Evolutionary conservation across 2,888 invertebrate species (phyloP).

Genomic region (Eilema caniola): DNA sequence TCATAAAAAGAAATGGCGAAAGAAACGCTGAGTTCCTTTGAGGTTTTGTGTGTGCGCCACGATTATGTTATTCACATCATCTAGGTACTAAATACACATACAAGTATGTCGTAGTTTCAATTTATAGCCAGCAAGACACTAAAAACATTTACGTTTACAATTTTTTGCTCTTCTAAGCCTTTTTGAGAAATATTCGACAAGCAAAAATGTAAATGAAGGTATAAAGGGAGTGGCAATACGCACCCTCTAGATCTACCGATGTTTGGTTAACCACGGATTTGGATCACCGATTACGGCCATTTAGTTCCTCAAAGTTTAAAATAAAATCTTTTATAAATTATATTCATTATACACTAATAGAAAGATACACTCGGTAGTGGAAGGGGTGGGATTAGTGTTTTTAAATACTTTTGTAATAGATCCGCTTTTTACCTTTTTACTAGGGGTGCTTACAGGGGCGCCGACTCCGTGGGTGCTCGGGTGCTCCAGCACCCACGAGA

Average conservation of each 20-base stretch:
- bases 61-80: constrained; percentile 21
- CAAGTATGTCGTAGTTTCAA: not conserved
- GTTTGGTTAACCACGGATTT: not conserved
- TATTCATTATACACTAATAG: not conserved
- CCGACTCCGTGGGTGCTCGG: too few species aligned
- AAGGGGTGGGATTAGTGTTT: not conserved
- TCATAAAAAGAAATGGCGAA: constrained; percentile 38
- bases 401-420: not conserved
- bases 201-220: not conserved
- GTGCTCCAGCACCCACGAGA: too few species aligned
- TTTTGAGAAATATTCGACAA: not conserved
- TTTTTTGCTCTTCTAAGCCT: not conserved
- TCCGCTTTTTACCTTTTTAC: too few species aligned
- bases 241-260: not conserved
- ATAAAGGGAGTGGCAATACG: not conserved
- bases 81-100: not conserved
- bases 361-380: not conserved
- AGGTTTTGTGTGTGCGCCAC: constrained; percentile 23
- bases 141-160: not conserved
- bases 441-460: too few species aligned
- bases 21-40: constrained; percentile 29
- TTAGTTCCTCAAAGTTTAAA: not conserved
- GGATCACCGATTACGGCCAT: not conserved
- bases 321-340: not conserved
- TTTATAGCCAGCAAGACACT: not conserved